Evolutionary conservation across 2,888 invertebrate species (phyloP).

Genomic region (Conomelus anceps): DNA sequence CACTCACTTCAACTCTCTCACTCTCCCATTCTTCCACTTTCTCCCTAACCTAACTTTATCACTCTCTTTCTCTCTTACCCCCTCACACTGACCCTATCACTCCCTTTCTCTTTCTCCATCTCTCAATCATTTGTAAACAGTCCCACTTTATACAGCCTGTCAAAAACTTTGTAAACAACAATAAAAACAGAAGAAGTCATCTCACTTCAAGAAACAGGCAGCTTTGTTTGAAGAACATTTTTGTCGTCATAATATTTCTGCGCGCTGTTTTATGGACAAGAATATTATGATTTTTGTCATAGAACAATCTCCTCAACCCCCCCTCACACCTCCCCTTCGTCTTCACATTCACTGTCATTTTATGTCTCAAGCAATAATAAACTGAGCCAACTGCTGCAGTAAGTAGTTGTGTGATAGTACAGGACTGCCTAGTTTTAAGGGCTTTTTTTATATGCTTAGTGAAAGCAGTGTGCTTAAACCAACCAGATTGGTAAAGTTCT

Average conservation of each 20-base stretch:
- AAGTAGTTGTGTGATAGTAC: too few species aligned
- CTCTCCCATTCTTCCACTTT: too few species aligned
- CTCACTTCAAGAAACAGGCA: neutral
- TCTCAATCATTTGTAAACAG: neutral
- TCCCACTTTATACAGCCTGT: neutral
- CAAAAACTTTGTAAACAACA: neutral
- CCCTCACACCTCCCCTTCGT: neutral
- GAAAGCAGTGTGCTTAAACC: too few species aligned
- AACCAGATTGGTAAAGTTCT: too few species aligned
- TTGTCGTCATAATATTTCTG: neutral
- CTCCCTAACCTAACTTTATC: neutral
- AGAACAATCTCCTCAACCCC: neutral
- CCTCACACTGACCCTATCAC: neutral
- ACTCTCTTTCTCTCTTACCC: neutral
- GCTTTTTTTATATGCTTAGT: too few species aligned
- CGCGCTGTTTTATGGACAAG: neutral
- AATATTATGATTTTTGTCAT: neutral
- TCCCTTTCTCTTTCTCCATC: neutral
- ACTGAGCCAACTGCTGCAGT: neutral
- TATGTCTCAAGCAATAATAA: neutral
- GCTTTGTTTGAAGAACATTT: neutral
- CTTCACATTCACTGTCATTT: neutral
- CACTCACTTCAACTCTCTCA: too few species aligned
- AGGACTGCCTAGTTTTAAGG: too few species aligned
- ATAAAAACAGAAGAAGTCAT: neutral